Percentiles rank a stretch among this genome's conserved stretches.
These are phyloP conservation scores for Hydra vulgaris DNA, from an alignment of 30 jellyfish, hydroid and myxozoan species.

Conservation along the genomic window DNA sequence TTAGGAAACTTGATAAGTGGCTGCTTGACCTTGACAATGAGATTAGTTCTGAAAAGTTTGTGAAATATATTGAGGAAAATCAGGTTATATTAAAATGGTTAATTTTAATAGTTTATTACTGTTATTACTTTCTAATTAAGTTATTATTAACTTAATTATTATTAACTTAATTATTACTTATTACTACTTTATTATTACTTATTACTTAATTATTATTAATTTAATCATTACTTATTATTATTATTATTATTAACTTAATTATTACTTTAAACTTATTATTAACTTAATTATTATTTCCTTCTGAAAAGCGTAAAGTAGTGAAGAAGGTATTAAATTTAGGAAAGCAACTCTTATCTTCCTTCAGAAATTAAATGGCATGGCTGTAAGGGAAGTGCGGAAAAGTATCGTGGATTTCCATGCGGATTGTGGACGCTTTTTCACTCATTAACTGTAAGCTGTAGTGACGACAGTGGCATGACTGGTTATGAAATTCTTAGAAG, in stretches of 20 bases:
- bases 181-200: too few species aligned
- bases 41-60: conserved; percentile 57
- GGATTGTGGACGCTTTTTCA: conserved; percentile 84
- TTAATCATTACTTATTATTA: too few species aligned
- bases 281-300: too few species aligned
- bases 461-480: conserved; percentile 34
- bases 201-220: too few species aligned
- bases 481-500: conserved; percentile 49
- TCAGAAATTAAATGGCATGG: conserved; percentile 65
- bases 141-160: too few species aligned
- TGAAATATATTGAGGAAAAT: conserved; percentile 42
- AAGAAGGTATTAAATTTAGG: conserved; percentile 15
- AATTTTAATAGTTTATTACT: too few species aligned
- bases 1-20: conserved; percentile 56
- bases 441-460: conserved; percentile 74
- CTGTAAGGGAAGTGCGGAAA: conserved; percentile 74
- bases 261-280: too few species aligned
- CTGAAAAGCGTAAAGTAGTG: neutral
- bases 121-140: too few species aligned
- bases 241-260: too few species aligned
- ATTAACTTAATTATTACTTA: too few species aligned
- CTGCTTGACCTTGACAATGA: conserved; percentile 12
- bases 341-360: conserved; percentile 61
- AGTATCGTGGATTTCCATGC: conserved; percentile 93
- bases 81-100: conserved; percentile 40